These are phyloP conservation scores for Leptobrachium leishanense DNA, from an alignment of 2,113 vertebrate species.

Conservation along the genomic window DNA sequence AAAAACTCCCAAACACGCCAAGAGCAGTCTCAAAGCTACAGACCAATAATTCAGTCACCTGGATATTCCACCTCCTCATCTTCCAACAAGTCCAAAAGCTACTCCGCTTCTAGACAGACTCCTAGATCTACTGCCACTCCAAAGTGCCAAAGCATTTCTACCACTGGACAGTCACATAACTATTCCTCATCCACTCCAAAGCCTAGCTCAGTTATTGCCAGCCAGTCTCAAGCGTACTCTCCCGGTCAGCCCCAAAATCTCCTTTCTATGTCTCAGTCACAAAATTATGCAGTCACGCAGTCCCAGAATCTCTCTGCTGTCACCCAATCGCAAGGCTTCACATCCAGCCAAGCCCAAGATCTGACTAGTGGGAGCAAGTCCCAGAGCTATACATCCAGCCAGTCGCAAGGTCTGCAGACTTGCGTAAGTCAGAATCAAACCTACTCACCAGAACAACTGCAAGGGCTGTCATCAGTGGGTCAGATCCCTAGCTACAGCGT, in stretches of 20 bases:
- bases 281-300: slow-evolving; percentile 60
- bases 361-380: slow-evolving; percentile 60
- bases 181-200: slow-evolving; percentile 75
- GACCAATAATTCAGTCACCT: slow-evolving; percentile 88
- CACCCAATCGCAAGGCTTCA: slow-evolving; percentile 75
- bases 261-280: slow-evolving; percentile 53
- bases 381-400: slow-evolving; percentile 55
- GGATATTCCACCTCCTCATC: slow-evolving; percentile 65
- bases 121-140: slow-evolving; percentile 75
- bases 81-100: slow-evolving; percentile 61
- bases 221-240: slow-evolving; percentile 77
- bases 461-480: slow-evolving; percentile 66
- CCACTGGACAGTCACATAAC: slow-evolving; percentile 52
- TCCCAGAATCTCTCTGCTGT: slow-evolving; percentile 58
- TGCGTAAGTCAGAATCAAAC: slow-evolving; percentile 63
- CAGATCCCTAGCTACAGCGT: slow-evolving; percentile 71
- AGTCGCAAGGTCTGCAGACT: slow-evolving; percentile 67
- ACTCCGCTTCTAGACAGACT: slow-evolving; percentile 54
- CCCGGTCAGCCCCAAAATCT: slow-evolving; percentile 71
- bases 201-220: slow-evolving; percentile 77
- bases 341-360: slow-evolving; percentile 79
- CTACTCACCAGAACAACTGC: slow-evolving; percentile 69
- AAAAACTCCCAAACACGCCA: slow-evolving; percentile 24
- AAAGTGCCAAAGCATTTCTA: slow-evolving; percentile 70
- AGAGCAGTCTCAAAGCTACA: slow-evolving; percentile 68